phyloP scores from a whole-genome alignment of 2,797 vertebrate genomes.

The Esox lucius region DNA sequence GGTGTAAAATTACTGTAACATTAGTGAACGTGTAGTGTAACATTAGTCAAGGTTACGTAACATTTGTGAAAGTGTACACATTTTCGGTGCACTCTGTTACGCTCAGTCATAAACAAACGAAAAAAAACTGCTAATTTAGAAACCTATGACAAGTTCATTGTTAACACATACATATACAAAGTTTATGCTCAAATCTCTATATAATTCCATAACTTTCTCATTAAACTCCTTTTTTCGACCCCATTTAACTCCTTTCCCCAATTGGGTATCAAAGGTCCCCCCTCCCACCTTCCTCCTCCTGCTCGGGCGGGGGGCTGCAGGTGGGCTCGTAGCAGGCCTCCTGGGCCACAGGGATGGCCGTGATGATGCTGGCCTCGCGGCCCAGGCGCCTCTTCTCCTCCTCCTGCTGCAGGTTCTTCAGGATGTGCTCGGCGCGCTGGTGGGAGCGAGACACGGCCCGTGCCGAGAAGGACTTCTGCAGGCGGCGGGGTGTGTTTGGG shows the following conservation, averaged over 20 bases:
- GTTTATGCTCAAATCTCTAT: too few relatives aligned
- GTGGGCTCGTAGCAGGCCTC: slow-evolving; percentile 97
- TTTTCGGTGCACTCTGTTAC: too few relatives aligned
- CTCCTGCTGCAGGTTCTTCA: slow-evolving; percentile 98
- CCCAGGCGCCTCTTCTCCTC: slow-evolving; percentile 96
- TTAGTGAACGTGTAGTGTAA: too few relatives aligned
- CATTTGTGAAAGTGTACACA: too few relatives aligned
- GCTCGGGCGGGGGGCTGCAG: slow-evolving; percentile 92
- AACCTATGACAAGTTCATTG: too few relatives aligned
- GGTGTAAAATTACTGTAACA: too few relatives aligned
- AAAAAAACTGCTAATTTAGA: too few relatives aligned
- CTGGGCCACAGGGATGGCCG: slow-evolving; percentile 94
- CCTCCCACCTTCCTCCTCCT: slow-evolving; percentile 94
- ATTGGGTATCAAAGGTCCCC: background rate
- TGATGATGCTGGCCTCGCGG: slow-evolving; percentile 96
- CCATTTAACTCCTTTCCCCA: too few relatives aligned
- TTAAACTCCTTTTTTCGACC: too few relatives aligned
- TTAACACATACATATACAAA: too few relatives aligned
- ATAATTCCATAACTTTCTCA: too few relatives aligned
- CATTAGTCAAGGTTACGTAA: background rate
- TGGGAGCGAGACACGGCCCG: slow-evolving; percentile 97
- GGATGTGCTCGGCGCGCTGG: slow-evolving; percentile 96
- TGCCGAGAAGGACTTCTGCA: slow-evolving; percentile 96
- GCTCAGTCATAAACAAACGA: too few relatives aligned
- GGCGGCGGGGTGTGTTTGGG: slow-evolving; percentile 5